These are phyloP conservation scores for Artemisiospiza belli DNA, from an alignment of 2,113 vertebrate genomes.

Conservation along the genomic window DNA sequence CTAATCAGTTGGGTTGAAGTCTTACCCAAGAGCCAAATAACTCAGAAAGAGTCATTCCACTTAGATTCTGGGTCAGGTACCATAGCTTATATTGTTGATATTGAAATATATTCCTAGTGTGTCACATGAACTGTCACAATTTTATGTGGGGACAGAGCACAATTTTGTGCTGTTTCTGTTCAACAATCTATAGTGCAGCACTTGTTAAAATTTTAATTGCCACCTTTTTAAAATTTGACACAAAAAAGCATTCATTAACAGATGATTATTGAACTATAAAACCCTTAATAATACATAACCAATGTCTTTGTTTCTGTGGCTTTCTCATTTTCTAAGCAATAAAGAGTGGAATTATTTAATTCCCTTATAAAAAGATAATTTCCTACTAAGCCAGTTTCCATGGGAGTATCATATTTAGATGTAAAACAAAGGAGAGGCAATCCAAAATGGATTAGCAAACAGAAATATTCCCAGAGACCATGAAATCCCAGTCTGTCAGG, in stretches of 20 bases:
- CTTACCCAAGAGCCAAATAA: neutral
- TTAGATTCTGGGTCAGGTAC: neutral
- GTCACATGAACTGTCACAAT: neutral
- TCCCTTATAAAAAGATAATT: neutral
- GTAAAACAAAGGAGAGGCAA: neutral
- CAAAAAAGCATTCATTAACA: neutral
- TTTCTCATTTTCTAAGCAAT: neutral
- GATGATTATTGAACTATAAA: neutral
- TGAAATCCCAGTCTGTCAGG: neutral
- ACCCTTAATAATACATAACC: neutral
- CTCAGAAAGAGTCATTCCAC: neutral
- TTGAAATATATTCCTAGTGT: neutral
- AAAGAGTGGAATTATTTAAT: constrained; percentile 16
- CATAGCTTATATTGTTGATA: neutral
- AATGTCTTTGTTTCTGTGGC: neutral
- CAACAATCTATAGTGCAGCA: neutral
- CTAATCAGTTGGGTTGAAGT: neutral
- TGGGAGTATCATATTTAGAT: neutral
- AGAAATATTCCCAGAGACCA: neutral
- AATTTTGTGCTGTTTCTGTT: neutral
- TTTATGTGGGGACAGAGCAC: neutral
- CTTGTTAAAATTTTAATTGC: neutral
- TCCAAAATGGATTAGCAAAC: neutral
- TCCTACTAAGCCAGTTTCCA: constrained; percentile 15
- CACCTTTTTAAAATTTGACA: neutral